Percentiles rank a stretch among this genome's conserved stretches.
These are phyloP conservation scores for Phymatocera aterrima DNA, from an alignment of 2,888 invertebrate species.

Conservation along the genomic window DNA sequence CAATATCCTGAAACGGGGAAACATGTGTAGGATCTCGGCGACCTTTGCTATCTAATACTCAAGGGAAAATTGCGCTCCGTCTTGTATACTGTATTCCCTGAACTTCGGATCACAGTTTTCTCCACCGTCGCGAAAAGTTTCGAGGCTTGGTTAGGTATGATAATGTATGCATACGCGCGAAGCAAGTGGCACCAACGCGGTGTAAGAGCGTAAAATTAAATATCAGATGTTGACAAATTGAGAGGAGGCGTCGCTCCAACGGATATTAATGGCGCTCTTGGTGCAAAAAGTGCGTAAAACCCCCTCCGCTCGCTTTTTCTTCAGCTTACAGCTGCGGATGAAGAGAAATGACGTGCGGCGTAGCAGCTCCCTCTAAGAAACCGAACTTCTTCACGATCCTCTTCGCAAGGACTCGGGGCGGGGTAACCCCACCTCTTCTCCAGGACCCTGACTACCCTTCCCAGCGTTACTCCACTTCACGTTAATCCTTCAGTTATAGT, in stretches of 20 bases:
- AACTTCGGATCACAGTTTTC: no score
- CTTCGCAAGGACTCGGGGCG: constrained; percentile 49
- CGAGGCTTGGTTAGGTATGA: not conserved
- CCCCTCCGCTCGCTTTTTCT: constrained; percentile 54
- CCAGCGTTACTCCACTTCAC: constrained; percentile 22
- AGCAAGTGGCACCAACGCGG: constrained; percentile 44
- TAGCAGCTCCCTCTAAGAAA: constrained; percentile 59
- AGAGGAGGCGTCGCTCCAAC: constrained; percentile 72
- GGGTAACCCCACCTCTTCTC: not conserved
- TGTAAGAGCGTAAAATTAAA: constrained; percentile 72
- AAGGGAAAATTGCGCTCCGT: constrained; percentile 17
- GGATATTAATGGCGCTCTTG: constrained; percentile 73
- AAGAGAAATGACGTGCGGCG: constrained; percentile 72
- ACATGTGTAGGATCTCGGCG: constrained; percentile 30
- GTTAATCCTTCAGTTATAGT: constrained; percentile 27
- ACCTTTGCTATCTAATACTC: not conserved
- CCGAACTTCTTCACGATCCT: constrained; percentile 56
- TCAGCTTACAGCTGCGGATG: constrained; percentile 68
- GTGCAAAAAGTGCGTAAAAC: constrained; percentile 70
- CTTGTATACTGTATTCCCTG: not conserved
- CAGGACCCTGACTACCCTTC: constrained; percentile 11
- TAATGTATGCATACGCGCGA: not conserved
- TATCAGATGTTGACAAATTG: constrained; percentile 75
- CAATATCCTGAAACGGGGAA: constrained; percentile 51
- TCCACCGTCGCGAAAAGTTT: no score